Base-by-base conservation (phyloP, 1,140 invertebrate genomes). In the Ceratoteleas bidentatus region DNA sequence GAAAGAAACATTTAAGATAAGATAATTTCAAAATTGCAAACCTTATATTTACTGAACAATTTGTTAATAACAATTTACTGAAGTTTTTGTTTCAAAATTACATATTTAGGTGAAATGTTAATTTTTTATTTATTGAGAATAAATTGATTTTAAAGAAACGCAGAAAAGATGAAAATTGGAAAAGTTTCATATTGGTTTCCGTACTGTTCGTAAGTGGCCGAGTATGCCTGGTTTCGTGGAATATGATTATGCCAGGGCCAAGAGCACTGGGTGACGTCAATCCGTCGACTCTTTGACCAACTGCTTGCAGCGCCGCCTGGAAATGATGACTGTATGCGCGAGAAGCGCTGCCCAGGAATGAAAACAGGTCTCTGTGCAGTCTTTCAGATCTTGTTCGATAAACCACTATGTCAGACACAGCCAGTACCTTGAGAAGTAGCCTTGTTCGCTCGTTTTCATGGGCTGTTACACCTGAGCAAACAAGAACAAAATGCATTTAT, bases 141-240 rank as follows among this genome's bases (percentile, higher is more conserved):
- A 24, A 24, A 24, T 24, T 24, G 4, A 24, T 24, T n/a, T 24
- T 24, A 24, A 4, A 24, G 24, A 24, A 24, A 24, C 4, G 24
- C 6, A 43, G 40, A 49, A 49, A 49, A 49, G 10, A 49, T 1
- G 13, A 49, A 49, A 49, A 7, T 49, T 13, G 13, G 13, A 2
- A 49, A 49, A 49, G 13, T 24, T 24, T 24, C 24, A 4, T 24
- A 24, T 24, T 24, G 24, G 6, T 57, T 78, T 85, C 85, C 81
- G 74, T 85, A 91, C 91, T 90, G 34, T 89, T 90, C 34, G 86
- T 88, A 52, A 93, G 86, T 45, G 93, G 93, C 85, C 92, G 92
- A n/a, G 96, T 97, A 83, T 96, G 93, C 62, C 92, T 91, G 2
- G 96, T 96, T 90, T 97, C 96, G 87, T 97, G 96, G 90, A 96